Evolutionary conservation across 2,888 invertebrate genomes (phyloP).

Genomic region (Gastrophysa polygoni): DNA sequence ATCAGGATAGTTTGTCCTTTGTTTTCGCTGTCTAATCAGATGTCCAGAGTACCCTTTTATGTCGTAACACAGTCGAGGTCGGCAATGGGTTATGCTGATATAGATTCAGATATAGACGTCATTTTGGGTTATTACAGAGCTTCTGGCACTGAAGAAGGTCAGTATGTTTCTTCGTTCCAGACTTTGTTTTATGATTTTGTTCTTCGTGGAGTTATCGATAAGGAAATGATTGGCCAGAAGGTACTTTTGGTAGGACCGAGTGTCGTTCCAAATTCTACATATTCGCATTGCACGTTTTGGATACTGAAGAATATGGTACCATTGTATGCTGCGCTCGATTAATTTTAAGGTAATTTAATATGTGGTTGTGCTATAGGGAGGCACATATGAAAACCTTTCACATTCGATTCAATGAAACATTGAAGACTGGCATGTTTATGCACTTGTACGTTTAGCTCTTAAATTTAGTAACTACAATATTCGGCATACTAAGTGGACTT

Average conservation of each 20-base stretch:
- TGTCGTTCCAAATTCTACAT: constrained; percentile 66
- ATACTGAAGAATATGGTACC: constrained; percentile 76
- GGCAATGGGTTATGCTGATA: constrained; percentile 55
- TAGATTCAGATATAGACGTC: constrained; percentile 74
- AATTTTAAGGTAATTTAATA: constrained; percentile 41
- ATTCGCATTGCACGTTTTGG: constrained; percentile 80
- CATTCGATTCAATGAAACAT: no score
- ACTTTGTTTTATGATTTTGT: constrained; percentile 83
- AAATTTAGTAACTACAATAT: no score
- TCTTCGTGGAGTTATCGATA: constrained; percentile 75
- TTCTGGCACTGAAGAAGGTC: constrained; percentile 73
- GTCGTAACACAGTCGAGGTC: constrained; percentile 71
- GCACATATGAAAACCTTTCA: no score
- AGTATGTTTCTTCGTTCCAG: constrained; percentile 80
- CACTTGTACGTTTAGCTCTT: no score
- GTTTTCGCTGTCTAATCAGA: constrained; percentile 68
- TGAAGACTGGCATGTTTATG: no score
- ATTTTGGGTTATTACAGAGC: constrained; percentile 73
- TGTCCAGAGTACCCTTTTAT: constrained; percentile 73
- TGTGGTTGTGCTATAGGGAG: no score
- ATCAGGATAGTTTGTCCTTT: constrained; percentile 82
- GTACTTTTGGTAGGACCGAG: constrained; percentile 77
- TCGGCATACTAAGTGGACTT: no score
- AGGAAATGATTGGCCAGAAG: constrained; percentile 61
- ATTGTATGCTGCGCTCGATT: constrained; percentile 76